These are phyloP conservation scores for Carapus acus DNA, from an alignment of 2,797 vertebrate species.

Conservation along the genomic window DNA sequence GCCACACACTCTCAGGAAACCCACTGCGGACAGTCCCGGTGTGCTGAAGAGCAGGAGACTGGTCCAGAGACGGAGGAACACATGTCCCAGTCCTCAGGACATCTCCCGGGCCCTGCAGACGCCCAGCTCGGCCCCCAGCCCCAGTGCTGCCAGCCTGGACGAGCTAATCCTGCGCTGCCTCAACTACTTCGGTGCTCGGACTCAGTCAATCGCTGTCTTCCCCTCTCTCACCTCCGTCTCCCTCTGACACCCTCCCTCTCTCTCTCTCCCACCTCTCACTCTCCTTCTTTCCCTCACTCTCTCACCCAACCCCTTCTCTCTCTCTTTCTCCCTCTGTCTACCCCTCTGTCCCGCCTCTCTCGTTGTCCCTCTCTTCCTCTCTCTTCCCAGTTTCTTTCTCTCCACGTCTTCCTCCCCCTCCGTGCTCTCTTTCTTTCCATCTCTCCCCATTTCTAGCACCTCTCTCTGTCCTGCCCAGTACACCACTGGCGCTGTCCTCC, in stretches of 20 bases:
- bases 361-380: no score
- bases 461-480: no score
- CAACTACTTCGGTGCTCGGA: slow-evolving; percentile 77
- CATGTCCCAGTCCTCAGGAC: slow-evolving; percentile 85
- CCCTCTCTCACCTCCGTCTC: slow-evolving; percentile 7
- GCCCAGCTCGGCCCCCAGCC: slow-evolving; percentile 65
- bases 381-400: no score
- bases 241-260: slow-evolving; percentile 20
- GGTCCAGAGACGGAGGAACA: slow-evolving; percentile 77
- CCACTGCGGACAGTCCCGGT: slow-evolving; percentile 63
- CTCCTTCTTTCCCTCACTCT: slow-evolving; percentile 30
- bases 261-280: slow-evolving; percentile 27
- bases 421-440: no score
- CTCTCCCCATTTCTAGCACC: no score
- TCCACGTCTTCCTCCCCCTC: no score
- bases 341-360: no score
- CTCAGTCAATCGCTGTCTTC: neutral
- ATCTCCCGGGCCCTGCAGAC: slow-evolving; percentile 80
- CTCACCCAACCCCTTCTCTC: neutral
- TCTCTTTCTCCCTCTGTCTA: slow-evolving; percentile 10
- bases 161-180: slow-evolving; percentile 86
- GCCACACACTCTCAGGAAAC: slow-evolving; percentile 69
- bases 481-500: no score
- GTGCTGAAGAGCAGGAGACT: slow-evolving; percentile 60
- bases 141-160: slow-evolving; percentile 77